Conservation (phyloP, 1,140 invertebrate genomes). For the Drosophila carrolli region DNA sequence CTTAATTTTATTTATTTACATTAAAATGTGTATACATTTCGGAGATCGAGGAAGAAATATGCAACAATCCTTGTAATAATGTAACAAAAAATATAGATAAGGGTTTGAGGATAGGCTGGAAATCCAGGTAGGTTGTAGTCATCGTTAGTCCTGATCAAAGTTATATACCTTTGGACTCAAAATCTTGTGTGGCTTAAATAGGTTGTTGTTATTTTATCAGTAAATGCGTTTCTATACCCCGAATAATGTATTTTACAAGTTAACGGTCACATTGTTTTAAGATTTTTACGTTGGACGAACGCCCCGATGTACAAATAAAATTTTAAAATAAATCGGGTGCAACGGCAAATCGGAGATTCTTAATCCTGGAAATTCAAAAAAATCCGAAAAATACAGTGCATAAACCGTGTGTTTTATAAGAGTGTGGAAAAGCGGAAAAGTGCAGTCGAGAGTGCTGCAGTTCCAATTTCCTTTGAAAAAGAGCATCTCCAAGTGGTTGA, state of each 20-base stretch:
- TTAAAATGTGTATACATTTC: no score
- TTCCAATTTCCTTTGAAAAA: conserved; percentile 30
- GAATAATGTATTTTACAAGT: not conserved
- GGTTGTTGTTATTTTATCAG: not conserved
- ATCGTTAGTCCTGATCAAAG: not conserved
- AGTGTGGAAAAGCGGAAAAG: conserved; percentile 27
- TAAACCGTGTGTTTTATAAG: conserved; percentile 3
- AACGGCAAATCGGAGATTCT: conserved; percentile 43
- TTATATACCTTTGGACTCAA: not conserved
- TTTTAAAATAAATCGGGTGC: conserved; percentile 64
- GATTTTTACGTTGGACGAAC: conserved; percentile 37
- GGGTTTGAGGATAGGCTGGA: not conserved
- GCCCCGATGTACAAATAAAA: conserved; percentile 60
- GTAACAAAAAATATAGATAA: not conserved
- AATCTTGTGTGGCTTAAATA: not conserved
- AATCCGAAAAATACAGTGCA: not conserved
- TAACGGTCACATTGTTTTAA: conserved; percentile 38
- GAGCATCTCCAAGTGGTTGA: conserved; percentile 49
- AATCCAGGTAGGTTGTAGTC: not conserved
- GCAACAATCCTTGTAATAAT: no score
- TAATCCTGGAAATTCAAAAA: conserved; percentile 7
- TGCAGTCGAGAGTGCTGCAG: conserved; percentile 32
- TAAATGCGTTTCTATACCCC: not conserved
- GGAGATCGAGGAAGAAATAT: no score
- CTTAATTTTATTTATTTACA: no score